Percentiles rank a stretch among this genome's conserved stretches.
phyloP scores from a whole-genome alignment of 2,113 vertebrate genomes.

The Cyrtonyx montezumae region DNA sequence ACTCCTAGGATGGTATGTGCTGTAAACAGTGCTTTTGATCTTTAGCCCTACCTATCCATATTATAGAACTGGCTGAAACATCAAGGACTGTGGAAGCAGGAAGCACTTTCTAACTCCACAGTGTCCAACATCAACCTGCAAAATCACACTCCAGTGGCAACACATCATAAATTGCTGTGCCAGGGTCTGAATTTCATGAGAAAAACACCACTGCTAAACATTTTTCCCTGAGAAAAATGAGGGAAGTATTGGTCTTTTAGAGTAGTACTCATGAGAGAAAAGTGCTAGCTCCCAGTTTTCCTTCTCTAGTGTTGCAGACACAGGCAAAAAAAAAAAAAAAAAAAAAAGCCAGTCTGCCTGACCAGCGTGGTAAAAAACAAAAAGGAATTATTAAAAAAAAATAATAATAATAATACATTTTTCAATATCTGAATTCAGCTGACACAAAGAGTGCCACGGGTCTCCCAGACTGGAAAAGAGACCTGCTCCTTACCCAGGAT shows the following conservation, averaged over 20 bases:
- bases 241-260: background rate
- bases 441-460: background rate
- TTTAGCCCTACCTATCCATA: background rate
- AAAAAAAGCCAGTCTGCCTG: accelerated
- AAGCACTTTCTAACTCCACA: background rate
- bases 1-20: accelerated
- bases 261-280: background rate
- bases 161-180: background rate
- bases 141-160: background rate
- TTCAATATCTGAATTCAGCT: background rate
- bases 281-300: background rate
- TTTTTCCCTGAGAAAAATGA: background rate
- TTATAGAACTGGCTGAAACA: background rate
- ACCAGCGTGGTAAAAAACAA: accelerated
- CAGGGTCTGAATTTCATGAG: background rate
- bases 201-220: background rate
- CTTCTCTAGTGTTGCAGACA: background rate
- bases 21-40: background rate
- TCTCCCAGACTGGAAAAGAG: background rate
- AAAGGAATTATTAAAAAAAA: background rate
- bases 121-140: background rate
- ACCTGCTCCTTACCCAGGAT: background rate
- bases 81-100: background rate
- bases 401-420: background rate
- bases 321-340: background rate